These are phyloP conservation scores for Pyrgilauda ruficollis DNA, from an alignment of 2,113 vertebrate genomes.

Conservation along the genomic window DNA sequence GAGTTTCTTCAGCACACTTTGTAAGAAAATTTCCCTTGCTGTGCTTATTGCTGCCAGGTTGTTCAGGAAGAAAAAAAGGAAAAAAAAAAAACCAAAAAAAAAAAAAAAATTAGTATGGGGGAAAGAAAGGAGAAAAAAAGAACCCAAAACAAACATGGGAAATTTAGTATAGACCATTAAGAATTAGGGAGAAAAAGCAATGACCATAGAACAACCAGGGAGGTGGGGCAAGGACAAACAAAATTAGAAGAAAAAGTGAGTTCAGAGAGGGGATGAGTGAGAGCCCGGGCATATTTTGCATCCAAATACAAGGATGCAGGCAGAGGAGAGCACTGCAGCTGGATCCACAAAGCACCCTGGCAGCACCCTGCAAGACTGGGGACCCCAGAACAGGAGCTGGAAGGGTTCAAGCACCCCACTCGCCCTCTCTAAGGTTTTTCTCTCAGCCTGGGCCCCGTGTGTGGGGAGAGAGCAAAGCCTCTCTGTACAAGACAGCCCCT, in stretches of 20 bases:
- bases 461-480: not conserved
- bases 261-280: not conserved
- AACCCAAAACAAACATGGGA: not conserved
- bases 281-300: not conserved
- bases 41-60: not conserved
- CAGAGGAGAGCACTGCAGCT: not conserved
- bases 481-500: accelerated
- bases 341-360: not conserved
- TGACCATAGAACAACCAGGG: not conserved
- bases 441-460: accelerated
- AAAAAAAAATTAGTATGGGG: not conserved
- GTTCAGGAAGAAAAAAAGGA: accelerated
- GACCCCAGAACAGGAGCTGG: not conserved
- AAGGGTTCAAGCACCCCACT: too few relatives aligned
- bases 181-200: not conserved
- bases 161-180: not conserved
- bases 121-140: not conserved
- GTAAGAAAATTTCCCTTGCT: not conserved
- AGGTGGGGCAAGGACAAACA: not conserved
- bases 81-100: too few relatives aligned
- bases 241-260: not conserved
- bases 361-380: not conserved
- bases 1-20: not conserved
- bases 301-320: not conserved
- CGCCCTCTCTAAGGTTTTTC: not conserved